These are phyloP conservation scores for Antennarius striatus DNA, from an alignment of 2,113 vertebrate genomes.

Conservation along the genomic window DNA sequence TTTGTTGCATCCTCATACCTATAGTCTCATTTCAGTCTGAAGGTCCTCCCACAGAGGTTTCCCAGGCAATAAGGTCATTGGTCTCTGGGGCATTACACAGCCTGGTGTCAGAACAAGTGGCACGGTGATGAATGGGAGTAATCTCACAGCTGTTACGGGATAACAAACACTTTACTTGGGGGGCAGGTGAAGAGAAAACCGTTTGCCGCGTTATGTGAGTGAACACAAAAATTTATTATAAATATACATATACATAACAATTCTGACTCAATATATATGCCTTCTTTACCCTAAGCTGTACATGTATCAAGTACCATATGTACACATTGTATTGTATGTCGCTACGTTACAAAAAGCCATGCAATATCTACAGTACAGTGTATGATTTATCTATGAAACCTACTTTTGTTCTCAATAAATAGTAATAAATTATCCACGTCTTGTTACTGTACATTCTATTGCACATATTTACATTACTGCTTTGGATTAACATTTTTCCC, in stretches of 20 bases:
- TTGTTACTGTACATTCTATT: constrained; percentile 69
- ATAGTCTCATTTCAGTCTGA: constrained; percentile 33
- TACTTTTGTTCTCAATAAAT: constrained; percentile 81
- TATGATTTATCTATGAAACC: constrained; percentile 72
- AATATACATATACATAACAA: constrained; percentile 75
- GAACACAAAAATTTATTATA: constrained; percentile 76
- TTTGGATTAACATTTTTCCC: constrained; percentile 76
- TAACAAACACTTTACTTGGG: constrained; percentile 57
- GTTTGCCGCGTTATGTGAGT: constrained; percentile 42
- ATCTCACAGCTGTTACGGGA: constrained; percentile 60
- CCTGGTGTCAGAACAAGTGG: constrained; percentile 41
- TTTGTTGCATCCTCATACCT: constrained; percentile 22
- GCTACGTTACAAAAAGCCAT: constrained; percentile 75
- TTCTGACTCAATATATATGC: constrained; percentile 57
- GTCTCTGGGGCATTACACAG: constrained; percentile 38
- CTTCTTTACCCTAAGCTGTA: constrained; percentile 60
- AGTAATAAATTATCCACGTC: constrained; percentile 77
- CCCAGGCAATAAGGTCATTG: constrained; percentile 46
- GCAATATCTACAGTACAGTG: constrained; percentile 78
- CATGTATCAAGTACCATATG: constrained; percentile 46
- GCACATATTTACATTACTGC: constrained; percentile 70
- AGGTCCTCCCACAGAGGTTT: constrained; percentile 27
- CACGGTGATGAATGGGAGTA: constrained; percentile 62
- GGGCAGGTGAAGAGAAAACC: constrained; percentile 37
- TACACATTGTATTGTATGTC: constrained; percentile 66